A percentile compares a stretch with the other conserved stretches of the same genome.
Conservation (phyloP, 2,888 invertebrate species). For the Magallana nippona region DNA sequence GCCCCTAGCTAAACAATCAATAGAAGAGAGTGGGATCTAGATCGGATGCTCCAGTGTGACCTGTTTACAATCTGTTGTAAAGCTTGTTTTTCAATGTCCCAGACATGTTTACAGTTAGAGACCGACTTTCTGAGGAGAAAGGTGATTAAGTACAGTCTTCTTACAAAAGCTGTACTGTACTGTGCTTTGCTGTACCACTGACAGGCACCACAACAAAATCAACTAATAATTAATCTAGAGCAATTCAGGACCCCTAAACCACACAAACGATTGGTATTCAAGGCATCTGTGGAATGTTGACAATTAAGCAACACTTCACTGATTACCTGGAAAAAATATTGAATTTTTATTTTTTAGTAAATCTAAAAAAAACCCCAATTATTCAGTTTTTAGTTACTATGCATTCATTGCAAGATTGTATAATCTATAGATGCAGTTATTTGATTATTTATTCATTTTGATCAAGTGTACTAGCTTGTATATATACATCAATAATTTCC, state of each 20-base stretch:
- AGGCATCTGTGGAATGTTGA: not conserved
- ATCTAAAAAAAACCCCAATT: no score
- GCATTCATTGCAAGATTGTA: no score
- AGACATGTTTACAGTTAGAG: slow-evolving; percentile 28
- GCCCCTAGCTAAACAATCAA: not conserved
- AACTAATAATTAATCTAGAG: not conserved
- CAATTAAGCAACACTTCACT: no score
- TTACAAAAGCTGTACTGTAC: no score
- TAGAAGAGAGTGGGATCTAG: not conserved
- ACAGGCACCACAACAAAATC: not conserved
- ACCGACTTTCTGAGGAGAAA: slow-evolving; percentile 20
- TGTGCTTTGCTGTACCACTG: not conserved
- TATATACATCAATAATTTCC: no score
- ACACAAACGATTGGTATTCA: not conserved
- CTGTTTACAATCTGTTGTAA: slow-evolving; percentile 8
- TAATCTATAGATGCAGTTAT: no score
- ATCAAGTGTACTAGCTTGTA: no score
- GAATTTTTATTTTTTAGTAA: no score
- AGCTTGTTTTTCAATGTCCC: slow-evolving; percentile 12
- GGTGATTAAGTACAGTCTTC: not conserved
- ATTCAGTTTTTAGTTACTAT: no score
- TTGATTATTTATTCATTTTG: no score
- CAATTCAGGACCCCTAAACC: not conserved
- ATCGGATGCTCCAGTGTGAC: not conserved
- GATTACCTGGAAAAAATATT: no score